phyloP scores from a whole-genome alignment of 2,888 invertebrate genomes.

The Drosophila tanythrix region DNA sequence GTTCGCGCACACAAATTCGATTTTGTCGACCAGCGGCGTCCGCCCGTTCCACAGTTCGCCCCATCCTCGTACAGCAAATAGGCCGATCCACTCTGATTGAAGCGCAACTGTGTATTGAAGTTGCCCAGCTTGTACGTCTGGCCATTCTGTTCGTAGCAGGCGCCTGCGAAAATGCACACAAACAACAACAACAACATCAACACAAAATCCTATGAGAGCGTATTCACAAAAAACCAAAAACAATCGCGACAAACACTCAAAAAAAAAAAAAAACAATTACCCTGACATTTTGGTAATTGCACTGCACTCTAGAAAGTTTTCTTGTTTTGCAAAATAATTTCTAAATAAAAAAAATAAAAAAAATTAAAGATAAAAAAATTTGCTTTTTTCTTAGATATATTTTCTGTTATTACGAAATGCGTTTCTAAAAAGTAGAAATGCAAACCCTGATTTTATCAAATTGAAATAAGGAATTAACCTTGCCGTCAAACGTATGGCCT shows the following conservation, averaged over 20 bases:
- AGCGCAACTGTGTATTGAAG: conserved; percentile 80
- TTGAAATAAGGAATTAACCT: background rate
- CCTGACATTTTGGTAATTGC: too few species aligned
- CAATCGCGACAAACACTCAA: conserved; percentile 3
- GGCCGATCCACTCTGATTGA: conserved; percentile 83
- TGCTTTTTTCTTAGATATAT: too few species aligned
- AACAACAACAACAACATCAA: conserved; percentile 9
- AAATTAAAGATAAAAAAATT: too few species aligned
- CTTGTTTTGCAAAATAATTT: too few species aligned
- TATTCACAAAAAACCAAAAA: conserved; percentile 5
- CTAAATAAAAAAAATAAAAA: too few species aligned
- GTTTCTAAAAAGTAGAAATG: background rate
- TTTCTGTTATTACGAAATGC: too few species aligned
- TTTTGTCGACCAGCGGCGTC: conserved; percentile 83
- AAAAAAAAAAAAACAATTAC: background rate
- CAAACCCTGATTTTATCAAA: background rate
- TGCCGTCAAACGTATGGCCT: background rate
- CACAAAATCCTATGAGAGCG: background rate
- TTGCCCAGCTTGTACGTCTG: conserved; percentile 81
- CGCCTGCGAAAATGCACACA: conserved; percentile 74
- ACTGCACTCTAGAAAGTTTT: background rate
- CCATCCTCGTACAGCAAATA: conserved; percentile 84
- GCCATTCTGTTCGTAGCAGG: conserved; percentile 75
- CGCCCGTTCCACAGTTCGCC: conserved; percentile 59
- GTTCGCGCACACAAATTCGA: conserved; percentile 84